phyloP scores from a whole-genome alignment of 2,888 invertebrate genomes.

The Eulithis prunata region DNA sequence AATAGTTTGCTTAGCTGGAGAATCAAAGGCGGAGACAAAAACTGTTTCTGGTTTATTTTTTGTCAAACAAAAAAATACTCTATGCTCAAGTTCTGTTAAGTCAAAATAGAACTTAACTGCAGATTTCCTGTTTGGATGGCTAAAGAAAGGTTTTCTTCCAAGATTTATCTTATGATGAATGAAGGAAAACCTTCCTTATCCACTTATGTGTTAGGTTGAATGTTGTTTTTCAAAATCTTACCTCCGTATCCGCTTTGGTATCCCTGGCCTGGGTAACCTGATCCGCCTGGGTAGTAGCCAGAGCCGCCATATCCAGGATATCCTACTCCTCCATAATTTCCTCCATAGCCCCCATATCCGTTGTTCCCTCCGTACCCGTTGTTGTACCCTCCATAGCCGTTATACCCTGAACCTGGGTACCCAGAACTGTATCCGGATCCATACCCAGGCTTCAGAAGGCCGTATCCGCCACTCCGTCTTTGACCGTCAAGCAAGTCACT shows the following conservation, averaged over 20 bases:
- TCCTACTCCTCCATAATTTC: conserved; percentile 44
- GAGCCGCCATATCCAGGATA: conserved; percentile 49
- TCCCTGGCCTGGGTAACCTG: conserved; percentile 46
- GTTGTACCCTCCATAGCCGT: conserved; percentile 28
- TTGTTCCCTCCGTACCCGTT: conserved; percentile 41
- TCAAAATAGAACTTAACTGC: too few relatives aligned
- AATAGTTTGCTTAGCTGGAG: too few relatives aligned
- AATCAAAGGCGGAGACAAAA: too few relatives aligned
- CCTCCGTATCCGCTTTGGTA: conserved; percentile 43
- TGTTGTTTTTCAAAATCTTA: conserved; percentile 8
- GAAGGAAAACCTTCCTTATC: too few relatives aligned
- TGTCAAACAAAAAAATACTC: too few relatives aligned
- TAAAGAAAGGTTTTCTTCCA: too few relatives aligned
- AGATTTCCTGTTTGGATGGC: too few relatives aligned
- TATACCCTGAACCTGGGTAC: conserved; percentile 40
- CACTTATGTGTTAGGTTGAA: too few relatives aligned
- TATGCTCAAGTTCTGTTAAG: too few relatives aligned
- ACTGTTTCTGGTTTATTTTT: too few relatives aligned
- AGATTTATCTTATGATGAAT: too few relatives aligned
- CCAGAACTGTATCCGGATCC: conserved; percentile 19
- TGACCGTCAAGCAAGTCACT: conserved; percentile 55
- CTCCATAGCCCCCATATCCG: conserved; percentile 32
- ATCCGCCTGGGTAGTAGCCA: conserved; percentile 44
- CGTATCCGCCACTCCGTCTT: conserved; percentile 66
- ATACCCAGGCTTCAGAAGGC: conserved; percentile 62